A percentile compares a stretch with the other conserved stretches of the same genome.
Conservation (phyloP, 23 tunicate species). For the Styela plicata region DNA sequence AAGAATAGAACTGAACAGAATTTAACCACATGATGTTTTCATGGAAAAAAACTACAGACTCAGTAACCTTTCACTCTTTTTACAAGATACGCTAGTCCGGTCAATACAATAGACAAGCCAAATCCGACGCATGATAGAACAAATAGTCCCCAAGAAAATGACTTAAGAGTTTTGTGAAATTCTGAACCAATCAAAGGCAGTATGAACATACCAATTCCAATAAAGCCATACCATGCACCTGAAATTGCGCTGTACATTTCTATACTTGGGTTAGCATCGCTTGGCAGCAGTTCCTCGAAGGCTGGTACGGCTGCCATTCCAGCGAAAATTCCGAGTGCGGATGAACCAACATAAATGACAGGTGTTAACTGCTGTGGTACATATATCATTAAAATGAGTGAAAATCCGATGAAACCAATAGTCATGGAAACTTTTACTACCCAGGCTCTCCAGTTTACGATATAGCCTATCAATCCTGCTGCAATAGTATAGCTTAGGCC, state of each 20-base stretch:
- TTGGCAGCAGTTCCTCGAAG: not conserved
- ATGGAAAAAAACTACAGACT: no score
- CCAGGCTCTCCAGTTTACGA: not conserved
- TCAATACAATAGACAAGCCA: not conserved
- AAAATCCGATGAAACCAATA: slow-evolving; percentile 10
- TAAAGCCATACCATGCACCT: slow-evolving; percentile 10
- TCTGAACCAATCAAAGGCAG: slow-evolving; percentile 1
- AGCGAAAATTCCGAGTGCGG: slow-evolving; percentile 9
- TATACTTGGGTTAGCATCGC: slow-evolving; percentile 2
- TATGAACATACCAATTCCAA: slow-evolving; percentile 23
- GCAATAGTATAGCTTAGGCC: not conserved
- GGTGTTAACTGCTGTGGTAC: not conserved
- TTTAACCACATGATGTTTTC: no score
- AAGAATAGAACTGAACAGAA: no score
- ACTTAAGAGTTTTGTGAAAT: not conserved
- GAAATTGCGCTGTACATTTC: not conserved
- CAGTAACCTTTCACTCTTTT: not conserved
- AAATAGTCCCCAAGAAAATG: not conserved
- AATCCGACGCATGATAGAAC: not conserved
- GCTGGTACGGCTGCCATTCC: not conserved
- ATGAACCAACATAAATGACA: slow-evolving; percentile 7
- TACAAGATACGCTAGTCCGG: not conserved
- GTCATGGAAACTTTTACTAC: not conserved
- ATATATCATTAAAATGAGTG: not conserved
- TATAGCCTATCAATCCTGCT: slow-evolving; percentile 6